A percentile compares a stretch with the other conserved stretches of the same genome.
Evolutionary conservation across 2,888 invertebrate genomes (phyloP).

Genomic region (Drosophila paramelanica): DNA sequence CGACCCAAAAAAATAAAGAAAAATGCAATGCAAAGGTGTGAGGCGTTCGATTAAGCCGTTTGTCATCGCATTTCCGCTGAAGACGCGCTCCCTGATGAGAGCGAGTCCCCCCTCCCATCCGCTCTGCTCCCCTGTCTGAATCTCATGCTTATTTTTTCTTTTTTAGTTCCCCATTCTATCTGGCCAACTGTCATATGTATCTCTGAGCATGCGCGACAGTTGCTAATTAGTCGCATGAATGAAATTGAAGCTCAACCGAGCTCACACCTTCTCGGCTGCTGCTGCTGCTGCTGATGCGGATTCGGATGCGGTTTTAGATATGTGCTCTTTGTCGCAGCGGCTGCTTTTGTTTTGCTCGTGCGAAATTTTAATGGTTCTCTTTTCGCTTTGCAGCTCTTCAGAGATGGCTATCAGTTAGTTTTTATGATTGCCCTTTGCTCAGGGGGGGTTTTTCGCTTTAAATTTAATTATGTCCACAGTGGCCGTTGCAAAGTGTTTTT

Average conservation of each 20-base stretch:
- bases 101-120: no score
- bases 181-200: constrained; percentile 50
- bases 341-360: constrained; percentile 67
- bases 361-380: constrained; percentile 79
- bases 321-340: constrained; percentile 42
- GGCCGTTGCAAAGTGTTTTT: constrained; percentile 4
- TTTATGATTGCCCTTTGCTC: constrained; percentile 70
- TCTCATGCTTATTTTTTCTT: neutral
- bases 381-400: constrained; percentile 47
- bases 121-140: neutral
- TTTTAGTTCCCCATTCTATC: constrained; percentile 17
- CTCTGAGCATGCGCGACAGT: constrained; percentile 82
- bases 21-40: constrained; percentile 51
- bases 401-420: constrained; percentile 64
- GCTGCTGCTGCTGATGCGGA: constrained; percentile 5
- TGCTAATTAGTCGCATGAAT: constrained; percentile 84
- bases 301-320: constrained; percentile 30
- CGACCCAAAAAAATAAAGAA: constrained; percentile 40
- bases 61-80: constrained; percentile 82
- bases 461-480: constrained; percentile 61
- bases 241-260: constrained; percentile 81
- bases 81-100: constrained; percentile 41
- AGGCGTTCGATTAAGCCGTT: constrained; percentile 53
- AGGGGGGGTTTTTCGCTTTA: constrained; percentile 48
- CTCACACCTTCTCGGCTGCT: constrained; percentile 79